Conservation (phyloP, 2,113 vertebrate genomes). For the Pygathrix nemaeus region DNA sequence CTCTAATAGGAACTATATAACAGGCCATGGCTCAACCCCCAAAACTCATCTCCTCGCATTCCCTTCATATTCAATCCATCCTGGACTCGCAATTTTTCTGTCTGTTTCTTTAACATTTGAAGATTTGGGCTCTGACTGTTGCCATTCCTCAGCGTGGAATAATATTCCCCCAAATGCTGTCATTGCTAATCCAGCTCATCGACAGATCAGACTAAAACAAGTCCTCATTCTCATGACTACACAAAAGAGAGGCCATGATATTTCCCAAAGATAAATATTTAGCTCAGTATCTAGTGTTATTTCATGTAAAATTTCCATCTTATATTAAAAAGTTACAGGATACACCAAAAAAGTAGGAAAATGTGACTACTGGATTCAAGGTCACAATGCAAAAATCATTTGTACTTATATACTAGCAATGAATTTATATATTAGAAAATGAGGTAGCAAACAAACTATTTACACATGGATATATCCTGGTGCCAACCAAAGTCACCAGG, state of each 20-base stretch:
- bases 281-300: background rate
- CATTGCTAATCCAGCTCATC: accelerated
- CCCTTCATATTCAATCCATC: too few species aligned
- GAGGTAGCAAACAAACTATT: background rate
- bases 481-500: background rate
- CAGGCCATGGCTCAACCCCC: accelerated
- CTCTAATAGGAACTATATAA: accelerated
- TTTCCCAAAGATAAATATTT: background rate
- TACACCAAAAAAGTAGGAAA: background rate
- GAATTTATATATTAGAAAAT: background rate
- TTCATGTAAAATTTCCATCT: background rate
- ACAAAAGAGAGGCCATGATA: background rate
- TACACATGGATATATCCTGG: background rate
- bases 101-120: background rate
- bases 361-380: background rate
- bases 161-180: background rate
- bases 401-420: background rate
- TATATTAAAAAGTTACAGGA: background rate
- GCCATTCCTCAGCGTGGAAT: background rate
- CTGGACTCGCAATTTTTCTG: background rate
- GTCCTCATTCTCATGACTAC: background rate
- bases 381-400: background rate
- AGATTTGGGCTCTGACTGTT: background rate
- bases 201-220: background rate
- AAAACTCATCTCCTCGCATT: background rate